Evolutionary conservation across 2,797 vertebrate genomes (phyloP).

Genomic region (Vespertilio murinus): DNA sequence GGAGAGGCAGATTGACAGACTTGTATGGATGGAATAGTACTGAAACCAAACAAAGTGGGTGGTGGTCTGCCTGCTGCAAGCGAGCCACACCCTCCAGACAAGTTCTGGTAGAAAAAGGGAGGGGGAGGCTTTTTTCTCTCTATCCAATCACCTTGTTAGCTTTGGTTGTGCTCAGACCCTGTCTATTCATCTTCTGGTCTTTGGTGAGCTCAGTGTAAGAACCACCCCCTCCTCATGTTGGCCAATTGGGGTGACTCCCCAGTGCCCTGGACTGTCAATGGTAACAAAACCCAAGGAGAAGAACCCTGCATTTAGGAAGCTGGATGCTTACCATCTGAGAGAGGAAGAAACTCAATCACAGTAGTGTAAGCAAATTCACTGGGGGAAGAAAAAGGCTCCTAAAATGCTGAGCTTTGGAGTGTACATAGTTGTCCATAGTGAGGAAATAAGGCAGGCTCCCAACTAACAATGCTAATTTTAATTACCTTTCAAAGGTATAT

Average conservation of each 20-base stretch:
- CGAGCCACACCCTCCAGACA: background rate
- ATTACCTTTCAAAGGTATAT: background rate
- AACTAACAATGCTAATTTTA: background rate
- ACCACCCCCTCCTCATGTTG: background rate
- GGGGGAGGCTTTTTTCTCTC: background rate
- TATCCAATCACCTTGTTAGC: background rate
- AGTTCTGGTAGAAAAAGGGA: background rate
- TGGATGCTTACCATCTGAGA: background rate
- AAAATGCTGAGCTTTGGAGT: background rate
- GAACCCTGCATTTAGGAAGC: background rate
- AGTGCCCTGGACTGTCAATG: background rate
- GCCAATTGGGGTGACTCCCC: background rate
- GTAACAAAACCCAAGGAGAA: background rate
- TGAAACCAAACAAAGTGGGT: background rate
- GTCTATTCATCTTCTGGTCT: background rate
- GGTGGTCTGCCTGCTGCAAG: background rate
- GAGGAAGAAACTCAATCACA: background rate
- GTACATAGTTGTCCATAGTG: background rate
- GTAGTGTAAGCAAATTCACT: too few relatives aligned
- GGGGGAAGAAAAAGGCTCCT: background rate
- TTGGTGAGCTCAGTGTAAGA: background rate
- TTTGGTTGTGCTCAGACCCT: background rate
- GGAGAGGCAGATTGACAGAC: background rate
- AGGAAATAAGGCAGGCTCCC: background rate
- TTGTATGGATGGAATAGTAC: background rate